Base-by-base conservation (phyloP, 1,140 invertebrate species). In the Drosophila fuyamai region DNA sequence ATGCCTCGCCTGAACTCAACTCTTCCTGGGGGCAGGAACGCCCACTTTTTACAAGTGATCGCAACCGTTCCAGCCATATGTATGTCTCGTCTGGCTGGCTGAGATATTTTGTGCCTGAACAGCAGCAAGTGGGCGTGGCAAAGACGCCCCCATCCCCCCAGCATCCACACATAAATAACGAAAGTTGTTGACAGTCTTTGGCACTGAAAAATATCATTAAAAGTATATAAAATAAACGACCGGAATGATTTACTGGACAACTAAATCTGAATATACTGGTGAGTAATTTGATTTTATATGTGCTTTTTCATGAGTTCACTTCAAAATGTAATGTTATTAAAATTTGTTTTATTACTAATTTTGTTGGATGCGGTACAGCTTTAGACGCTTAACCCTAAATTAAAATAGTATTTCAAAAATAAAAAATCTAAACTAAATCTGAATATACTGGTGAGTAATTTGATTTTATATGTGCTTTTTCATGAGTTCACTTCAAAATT, bases 141-240 rank as follows among this genome's bases (percentile, higher is more conserved):
- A 43, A 9, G 41, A 73, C 58, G 35, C 51, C 58, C 41, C 40
- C 50, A 38, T 35, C 35, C 53, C 48, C 32, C 18, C 36, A 74
- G 44, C 62, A 57, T 46, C 47, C 62, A 48, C 59, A 81, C 70
- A 88, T 88, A 88, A 89, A 88, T 88, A 60, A 89, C 66, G 29
- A 43, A 80, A 80, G 40, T 53, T 89, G 83, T 77, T 83, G 83
- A 88, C 83, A 88, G 79, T 57, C 62, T 76, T 43, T 59, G 54
- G 36, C 59, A 54, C 65, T 76, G 70, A 43, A 59, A 67, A 70
- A 83, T 77, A 68, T 88, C 84, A 89, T 73, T 80, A 83, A 89
- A 72, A 79, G 60, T 68, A 53, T 85, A 84, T 84, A 72, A 72
- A 74, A 88, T 89, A 89, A 80, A 89, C 61, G 72, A 66, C 72